A percentile compares a stretch with the other conserved stretches of the same genome.
Evolutionary conservation across 2,797 vertebrate genomes (phyloP).

Genomic region (Liparis tanakae): DNA sequence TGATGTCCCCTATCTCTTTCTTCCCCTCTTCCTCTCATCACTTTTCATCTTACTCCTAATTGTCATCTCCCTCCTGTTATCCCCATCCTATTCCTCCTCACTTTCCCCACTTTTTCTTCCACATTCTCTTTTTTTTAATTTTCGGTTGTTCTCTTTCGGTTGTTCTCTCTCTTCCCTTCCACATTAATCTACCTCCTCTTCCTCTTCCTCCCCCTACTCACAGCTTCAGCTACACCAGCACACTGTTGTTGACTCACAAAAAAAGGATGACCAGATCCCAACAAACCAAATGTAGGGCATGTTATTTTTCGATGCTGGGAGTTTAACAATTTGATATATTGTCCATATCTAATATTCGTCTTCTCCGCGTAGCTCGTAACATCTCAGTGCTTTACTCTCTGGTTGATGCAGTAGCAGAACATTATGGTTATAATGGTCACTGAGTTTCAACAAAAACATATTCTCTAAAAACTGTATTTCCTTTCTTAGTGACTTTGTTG

Average conservation of each 20-base stretch:
- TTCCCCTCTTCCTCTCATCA: neutral
- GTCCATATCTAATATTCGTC: neutral
- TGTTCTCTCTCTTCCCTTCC: conserved; percentile 3
- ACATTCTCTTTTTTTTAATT: neutral
- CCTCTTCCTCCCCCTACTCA: neutral
- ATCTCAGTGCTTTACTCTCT: neutral
- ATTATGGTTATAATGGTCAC: neutral
- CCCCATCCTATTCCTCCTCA: neutral
- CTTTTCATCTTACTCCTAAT: neutral
- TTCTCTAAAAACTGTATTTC: neutral
- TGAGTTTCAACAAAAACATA: neutral
- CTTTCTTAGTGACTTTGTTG: neutral
- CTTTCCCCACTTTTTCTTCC: neutral
- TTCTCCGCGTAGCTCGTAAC: neutral
- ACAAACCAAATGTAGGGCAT: neutral
- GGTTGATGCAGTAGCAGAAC: neutral
- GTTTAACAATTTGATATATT: neutral
- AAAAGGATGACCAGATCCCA: neutral
- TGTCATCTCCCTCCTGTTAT: too few relatives aligned
- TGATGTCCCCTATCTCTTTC: neutral
- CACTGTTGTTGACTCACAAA: conserved; percentile 17
- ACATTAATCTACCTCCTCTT: neutral
- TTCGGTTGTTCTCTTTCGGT: neutral
- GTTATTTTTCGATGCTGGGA: neutral
- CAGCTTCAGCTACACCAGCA: conserved; percentile 9